phyloP scores from a whole-genome alignment of 2,888 invertebrate species.

The Stenchaetothrips biformis region DNA sequence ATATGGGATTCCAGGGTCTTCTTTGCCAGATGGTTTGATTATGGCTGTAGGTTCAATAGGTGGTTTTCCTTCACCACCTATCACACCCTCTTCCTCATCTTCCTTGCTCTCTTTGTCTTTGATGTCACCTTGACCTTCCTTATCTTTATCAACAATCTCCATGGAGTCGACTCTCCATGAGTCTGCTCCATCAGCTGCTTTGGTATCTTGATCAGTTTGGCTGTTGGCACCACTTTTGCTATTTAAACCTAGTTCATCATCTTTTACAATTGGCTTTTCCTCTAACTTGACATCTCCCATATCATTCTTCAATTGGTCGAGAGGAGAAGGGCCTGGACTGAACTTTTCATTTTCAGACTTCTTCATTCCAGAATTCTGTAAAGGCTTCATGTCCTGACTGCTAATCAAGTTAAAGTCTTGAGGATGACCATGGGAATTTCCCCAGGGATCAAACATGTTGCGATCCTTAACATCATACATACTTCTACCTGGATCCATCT shows the following conservation, averaged over 20 bases:
- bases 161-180: conserved; percentile 49
- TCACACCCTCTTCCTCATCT: conserved; percentile 54
- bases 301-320: background rate
- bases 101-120: conserved; percentile 58
- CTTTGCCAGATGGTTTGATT: conserved; percentile 49
- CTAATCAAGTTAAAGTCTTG: background rate
- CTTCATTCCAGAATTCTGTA: background rate
- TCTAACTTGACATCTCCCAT: conserved; percentile 27
- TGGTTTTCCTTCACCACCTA: conserved; percentile 42
- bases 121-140: conserved; percentile 49
- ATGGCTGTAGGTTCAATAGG: conserved; percentile 37
- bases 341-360: background rate
- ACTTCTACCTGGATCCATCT: background rate
- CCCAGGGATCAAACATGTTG: background rate
- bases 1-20: conserved; percentile 78
- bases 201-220: conserved; percentile 46
- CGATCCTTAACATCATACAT: background rate
- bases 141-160: conserved; percentile 52
- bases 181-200: conserved; percentile 49
- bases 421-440: background rate
- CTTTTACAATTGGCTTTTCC: conserved; percentile 26
- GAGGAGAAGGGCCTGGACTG: background rate
- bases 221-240: conserved; percentile 42
- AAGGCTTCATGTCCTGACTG: background rate
- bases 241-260: conserved; percentile 45